Base-by-base conservation (phyloP, 1,140 invertebrate genomes). In the Lordiphosa clarofinis region DNA sequence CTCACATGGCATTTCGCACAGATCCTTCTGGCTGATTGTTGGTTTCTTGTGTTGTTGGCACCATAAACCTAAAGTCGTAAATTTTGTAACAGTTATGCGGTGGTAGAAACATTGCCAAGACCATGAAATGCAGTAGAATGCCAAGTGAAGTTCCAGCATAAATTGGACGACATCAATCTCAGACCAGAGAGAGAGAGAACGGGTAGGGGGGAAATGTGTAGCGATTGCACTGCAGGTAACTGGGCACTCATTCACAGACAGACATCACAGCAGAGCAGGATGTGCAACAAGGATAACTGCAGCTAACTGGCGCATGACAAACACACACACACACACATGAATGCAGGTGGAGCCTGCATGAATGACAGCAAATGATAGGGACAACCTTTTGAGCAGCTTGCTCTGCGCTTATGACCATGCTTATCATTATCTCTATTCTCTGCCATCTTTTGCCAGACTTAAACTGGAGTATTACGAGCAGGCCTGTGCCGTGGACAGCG, bases 401-500 rank as follows among this genome's bases (percentile, higher is more conserved):
- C 48, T 44, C 46, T 46, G 50, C 36, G 44, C 58, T 72, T 65
- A 65, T 40, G 43, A 31, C 46, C 24, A 65, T 58, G 28, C 28
- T 54, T 65, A 39, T 39, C 12, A 67, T 46, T 54, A 84, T 40
- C n/a, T 39, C 19, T 42, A 3, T 15, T 44, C 40, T 37, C 28
- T 33, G 36, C 47, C 24, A 19, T 19, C 19, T 49, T 6, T 3
- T 31, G 87, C 49, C 89, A 96, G 95, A 86, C 90, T 92, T 33
- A 93, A 94, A 62, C 89, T 97, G 67, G 95, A 96, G 84, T 93
- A 94, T 87, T 97, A 96, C 89, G 96, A 96, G 86, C 95, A 97
- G 87, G 95, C 94, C 55, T 97, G 96, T 89, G 95, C 96, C 0
- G 95, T 96, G 46, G 96, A 97, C 87, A 95, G 94, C 38, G 92